Evolutionary conservation across 2,888 invertebrate genomes (phyloP).

Genomic region (Serripes groenlandicus): DNA sequence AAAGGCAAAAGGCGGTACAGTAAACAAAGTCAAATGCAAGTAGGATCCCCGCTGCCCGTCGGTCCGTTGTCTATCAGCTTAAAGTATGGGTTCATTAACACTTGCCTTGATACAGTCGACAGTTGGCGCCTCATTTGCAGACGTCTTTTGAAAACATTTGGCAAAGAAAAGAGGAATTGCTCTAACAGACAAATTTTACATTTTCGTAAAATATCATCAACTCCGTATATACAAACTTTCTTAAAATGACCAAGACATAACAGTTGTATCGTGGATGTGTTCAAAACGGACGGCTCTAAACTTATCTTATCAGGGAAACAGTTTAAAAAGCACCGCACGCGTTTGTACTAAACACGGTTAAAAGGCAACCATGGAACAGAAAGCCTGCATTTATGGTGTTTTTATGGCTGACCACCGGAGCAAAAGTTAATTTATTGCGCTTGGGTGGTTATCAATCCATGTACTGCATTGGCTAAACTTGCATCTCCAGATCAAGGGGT

Average conservation of each 20-base stretch:
- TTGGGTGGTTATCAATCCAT: slow-evolving; percentile 25
- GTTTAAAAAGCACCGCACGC: slow-evolving; percentile 45
- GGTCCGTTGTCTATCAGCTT: not conserved
- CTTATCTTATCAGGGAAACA: not conserved
- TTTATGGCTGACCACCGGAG: slow-evolving; percentile 59
- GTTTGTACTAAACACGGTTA: slow-evolving; percentile 46
- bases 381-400: slow-evolving; percentile 38
- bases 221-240: too few species aligned
- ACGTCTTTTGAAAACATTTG: too few species aligned
- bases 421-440: slow-evolving; percentile 32
- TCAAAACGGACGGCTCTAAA: not conserved
- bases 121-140: not conserved
- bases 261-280: too few species aligned
- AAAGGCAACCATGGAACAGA: slow-evolving; percentile 45
- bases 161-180: too few species aligned
- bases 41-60: not conserved
- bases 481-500: slow-evolving; percentile 58
- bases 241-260: too few species aligned
- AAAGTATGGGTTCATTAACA: too few species aligned
- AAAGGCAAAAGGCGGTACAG: too few species aligned
- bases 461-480: slow-evolving; percentile 53
- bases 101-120: too few species aligned
- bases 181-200: too few species aligned
- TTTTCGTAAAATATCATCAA: too few species aligned
- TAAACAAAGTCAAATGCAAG: too few species aligned